phyloP scores from a whole-genome alignment of 2,888 invertebrate genomes.

The Beris morrisii region DNA sequence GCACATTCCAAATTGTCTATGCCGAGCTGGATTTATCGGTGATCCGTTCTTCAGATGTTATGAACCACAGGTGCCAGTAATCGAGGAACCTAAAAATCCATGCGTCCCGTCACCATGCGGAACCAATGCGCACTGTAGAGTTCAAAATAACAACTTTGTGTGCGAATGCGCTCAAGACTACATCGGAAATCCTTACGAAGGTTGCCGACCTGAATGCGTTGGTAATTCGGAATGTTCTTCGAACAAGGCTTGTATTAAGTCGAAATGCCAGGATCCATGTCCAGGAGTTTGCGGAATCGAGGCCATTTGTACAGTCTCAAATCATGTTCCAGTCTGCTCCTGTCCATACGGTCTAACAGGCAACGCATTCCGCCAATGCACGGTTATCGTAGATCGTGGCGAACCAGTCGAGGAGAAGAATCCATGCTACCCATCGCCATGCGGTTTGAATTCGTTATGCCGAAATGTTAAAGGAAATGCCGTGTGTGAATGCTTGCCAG shows the following conservation, averaged over 20 bases:
- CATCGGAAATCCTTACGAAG: slow-evolving; percentile 74
- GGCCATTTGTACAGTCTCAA: slow-evolving; percentile 74
- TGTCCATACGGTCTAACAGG: slow-evolving; percentile 67
- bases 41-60: slow-evolving; percentile 73
- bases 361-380: slow-evolving; percentile 63
- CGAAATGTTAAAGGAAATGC: slow-evolving; percentile 60
- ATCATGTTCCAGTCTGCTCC: slow-evolving; percentile 68
- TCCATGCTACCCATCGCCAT: slow-evolving; percentile 73
- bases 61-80: slow-evolving; percentile 13
- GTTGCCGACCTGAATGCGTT: slow-evolving; percentile 81
- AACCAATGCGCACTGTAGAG: slow-evolving; percentile 67
- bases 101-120: slow-evolving; percentile 75
- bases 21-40: slow-evolving; percentile 66
- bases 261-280: slow-evolving; percentile 83
- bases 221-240: slow-evolving; percentile 84
- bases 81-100: slow-evolving; percentile 59
- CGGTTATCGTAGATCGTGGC: slow-evolving; percentile 47
- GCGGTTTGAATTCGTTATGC: slow-evolving; percentile 78
- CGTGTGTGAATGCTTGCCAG: slow-evolving; percentile 74
- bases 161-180: slow-evolving; percentile 66
- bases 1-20: slow-evolving; percentile 75
- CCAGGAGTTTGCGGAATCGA: slow-evolving; percentile 80
- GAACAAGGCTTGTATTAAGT: slow-evolving; percentile 78
- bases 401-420: slow-evolving; percentile 50
- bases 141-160: slow-evolving; percentile 59